phyloP scores from a whole-genome alignment of 2,888 invertebrate genomes.

The Ochlodes sylvanus region DNA sequence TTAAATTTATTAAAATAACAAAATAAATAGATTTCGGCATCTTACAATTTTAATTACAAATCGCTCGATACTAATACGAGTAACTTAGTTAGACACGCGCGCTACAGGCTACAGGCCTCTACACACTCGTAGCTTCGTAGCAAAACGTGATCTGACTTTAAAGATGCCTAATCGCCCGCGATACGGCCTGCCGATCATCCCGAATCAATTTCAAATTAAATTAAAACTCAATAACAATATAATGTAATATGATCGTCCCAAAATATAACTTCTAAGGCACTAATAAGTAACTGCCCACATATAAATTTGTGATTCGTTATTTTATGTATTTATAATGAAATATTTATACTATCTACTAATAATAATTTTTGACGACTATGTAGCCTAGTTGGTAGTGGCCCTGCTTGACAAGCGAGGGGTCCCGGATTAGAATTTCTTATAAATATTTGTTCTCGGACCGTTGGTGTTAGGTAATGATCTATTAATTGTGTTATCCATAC shows the following conservation, averaged over 20 bases:
- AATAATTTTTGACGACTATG: too few species aligned
- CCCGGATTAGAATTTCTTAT: too few species aligned
- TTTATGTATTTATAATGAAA: too few species aligned
- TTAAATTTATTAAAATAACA: too few species aligned
- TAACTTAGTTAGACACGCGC: not conserved
- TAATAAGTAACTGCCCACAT: not conserved
- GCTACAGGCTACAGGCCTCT: slow-evolving; percentile 26
- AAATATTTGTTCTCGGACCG: too few species aligned
- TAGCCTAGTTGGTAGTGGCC: too few species aligned
- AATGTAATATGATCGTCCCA: not conserved
- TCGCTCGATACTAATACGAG: not conserved
- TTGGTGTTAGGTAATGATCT: too few species aligned
- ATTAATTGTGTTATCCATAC: too few species aligned
- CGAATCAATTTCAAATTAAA: slow-evolving; percentile 75
- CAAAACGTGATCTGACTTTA: slow-evolving; percentile 65
- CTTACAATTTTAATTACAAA: not conserved
- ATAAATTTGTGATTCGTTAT: too few species aligned
- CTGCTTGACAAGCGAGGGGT: too few species aligned
- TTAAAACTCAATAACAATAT: slow-evolving; percentile 58
- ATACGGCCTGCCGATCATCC: slow-evolving; percentile 59
- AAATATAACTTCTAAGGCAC: not conserved
- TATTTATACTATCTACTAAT: too few species aligned
- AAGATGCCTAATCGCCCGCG: slow-evolving; percentile 65
- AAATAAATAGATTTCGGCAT: too few species aligned
- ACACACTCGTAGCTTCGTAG: slow-evolving; percentile 43